phyloP scores from a whole-genome alignment of 2,797 vertebrate genomes.

The Cryptoprocta ferox region DNA sequence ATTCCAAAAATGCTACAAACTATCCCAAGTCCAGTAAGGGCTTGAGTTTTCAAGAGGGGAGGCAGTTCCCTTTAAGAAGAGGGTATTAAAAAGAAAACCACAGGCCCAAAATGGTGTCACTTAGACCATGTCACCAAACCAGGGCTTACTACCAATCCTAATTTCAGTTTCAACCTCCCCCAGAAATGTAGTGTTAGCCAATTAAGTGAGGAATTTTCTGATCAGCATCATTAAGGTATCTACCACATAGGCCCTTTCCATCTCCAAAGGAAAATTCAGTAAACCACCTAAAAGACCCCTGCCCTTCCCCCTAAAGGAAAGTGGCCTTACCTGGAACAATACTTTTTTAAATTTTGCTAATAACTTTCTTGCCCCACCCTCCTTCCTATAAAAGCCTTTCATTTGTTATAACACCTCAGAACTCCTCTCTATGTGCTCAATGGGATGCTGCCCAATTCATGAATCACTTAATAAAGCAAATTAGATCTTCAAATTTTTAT shows the following conservation, averaged over 20 bases:
- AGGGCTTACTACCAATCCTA: background rate
- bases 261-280: background rate
- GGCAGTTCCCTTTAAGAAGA: background rate
- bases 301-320: background rate
- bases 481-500: background rate
- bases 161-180: background rate
- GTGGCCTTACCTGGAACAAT: background rate
- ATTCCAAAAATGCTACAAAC: background rate
- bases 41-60: background rate
- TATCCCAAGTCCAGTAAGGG: background rate
- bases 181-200: background rate
- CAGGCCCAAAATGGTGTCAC: background rate
- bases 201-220: background rate
- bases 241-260: background rate
- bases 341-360: background rate
- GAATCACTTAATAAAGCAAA: background rate
- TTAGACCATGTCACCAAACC: background rate
- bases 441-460: background rate
- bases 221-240: background rate
- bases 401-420: background rate
- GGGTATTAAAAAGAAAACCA: background rate
- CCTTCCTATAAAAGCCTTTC: background rate
- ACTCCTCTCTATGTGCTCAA: background rate
- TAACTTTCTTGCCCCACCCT: background rate
- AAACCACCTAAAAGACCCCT: background rate